Percentiles rank a stretch among this genome's conserved stretches.
These are phyloP conservation scores for Neotoma lepida DNA, from an alignment of 2,113 vertebrate genomes.

Conservation along the genomic window DNA sequence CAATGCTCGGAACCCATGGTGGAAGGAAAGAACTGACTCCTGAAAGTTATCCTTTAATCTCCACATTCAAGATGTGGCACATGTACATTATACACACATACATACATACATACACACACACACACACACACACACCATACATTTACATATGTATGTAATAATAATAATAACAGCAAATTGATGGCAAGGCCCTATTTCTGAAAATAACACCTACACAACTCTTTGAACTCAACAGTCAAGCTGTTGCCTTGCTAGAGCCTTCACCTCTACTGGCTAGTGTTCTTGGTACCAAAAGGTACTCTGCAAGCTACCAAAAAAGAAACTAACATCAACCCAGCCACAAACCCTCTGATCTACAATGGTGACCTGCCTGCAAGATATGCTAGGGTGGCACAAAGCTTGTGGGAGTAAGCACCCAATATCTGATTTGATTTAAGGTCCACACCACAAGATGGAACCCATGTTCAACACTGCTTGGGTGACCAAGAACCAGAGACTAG, in stretches of 20 bases:
- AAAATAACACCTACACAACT: not conserved
- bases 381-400: not conserved
- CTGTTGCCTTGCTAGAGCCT: not conserved
- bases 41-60: not conserved
- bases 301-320: not conserved
- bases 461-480: not conserved
- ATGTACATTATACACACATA: not conserved
- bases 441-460: not conserved
- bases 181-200: not conserved
- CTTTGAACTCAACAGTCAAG: not conserved
- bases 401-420: not conserved
- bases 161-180: not conserved
- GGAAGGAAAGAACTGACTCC: not conserved
- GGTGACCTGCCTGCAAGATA: not conserved
- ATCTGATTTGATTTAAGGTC: not conserved
- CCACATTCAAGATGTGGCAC: not conserved
- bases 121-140: not conserved
- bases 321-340: not conserved
- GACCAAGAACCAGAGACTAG: not conserved
- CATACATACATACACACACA: not conserved
- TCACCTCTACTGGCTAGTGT: not conserved
- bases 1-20: not conserved
- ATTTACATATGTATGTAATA: not conserved
- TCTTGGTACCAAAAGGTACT: not conserved
- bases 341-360: not conserved